Conservation (phyloP, 1,140 invertebrate species). For the Musca domestica region DNA sequence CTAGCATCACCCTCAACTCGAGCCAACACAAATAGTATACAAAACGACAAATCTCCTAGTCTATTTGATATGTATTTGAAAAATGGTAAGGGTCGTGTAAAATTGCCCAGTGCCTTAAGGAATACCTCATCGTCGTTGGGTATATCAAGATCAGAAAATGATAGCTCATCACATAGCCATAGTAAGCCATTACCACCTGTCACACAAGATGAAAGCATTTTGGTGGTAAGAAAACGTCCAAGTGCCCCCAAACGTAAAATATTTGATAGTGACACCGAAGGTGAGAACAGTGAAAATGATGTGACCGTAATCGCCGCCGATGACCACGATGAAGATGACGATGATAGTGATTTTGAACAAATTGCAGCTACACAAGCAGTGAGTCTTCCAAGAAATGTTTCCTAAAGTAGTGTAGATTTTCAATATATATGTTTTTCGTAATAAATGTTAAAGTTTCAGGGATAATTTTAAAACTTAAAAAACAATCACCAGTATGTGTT, state of each 20-base stretch:
- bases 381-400: constrained; percentile 11
- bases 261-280: constrained; percentile 34
- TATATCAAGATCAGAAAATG: not conserved
- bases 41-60: constrained; percentile 38
- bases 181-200: not conserved
- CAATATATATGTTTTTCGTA: not conserved
- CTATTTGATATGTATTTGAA: constrained; percentile 43
- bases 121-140: not conserved
- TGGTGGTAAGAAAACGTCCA: not conserved
- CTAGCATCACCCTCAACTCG: constrained; percentile 23
- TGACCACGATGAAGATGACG: constrained; percentile 17
- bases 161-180: not conserved
- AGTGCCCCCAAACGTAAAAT: constrained; percentile 38
- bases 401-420: not conserved
- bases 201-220: constrained; percentile 31
- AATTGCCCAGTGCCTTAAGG: constrained; percentile 19
- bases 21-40: constrained; percentile 22
- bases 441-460: too few species aligned
- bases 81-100: constrained; percentile 35
- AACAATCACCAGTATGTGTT: not conserved
- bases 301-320: constrained; percentile 19
- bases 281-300: constrained; percentile 17
- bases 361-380: constrained; percentile 41
- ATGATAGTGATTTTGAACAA: constrained; percentile 27
- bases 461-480: not conserved